These are phyloP conservation scores for Marmota flaviventris DNA, from an alignment of 2,113 vertebrate genomes.

Conservation along the genomic window DNA sequence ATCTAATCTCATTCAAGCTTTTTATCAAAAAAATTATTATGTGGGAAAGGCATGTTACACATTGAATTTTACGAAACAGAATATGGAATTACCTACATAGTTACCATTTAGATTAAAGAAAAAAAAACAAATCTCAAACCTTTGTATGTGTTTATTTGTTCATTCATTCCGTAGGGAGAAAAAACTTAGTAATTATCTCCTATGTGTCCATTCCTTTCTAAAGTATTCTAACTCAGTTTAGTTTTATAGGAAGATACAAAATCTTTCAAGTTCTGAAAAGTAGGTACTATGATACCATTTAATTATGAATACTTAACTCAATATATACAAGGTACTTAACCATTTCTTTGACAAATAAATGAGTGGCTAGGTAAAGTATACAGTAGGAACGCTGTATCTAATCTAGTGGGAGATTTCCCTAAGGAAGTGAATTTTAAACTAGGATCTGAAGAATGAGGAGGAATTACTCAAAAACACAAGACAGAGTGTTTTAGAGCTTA, in stretches of 20 bases:
- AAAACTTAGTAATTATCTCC: neutral
- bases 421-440: slow-evolving; percentile 54
- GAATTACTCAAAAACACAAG: slow-evolving; percentile 28
- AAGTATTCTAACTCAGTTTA: neutral
- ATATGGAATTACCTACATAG: neutral
- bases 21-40: neutral
- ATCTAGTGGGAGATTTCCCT: neutral
- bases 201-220: neutral
- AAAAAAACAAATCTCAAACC: neutral
- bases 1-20: neutral
- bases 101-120: neutral
- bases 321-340: neutral
- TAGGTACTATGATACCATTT: neutral
- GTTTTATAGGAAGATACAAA: slow-evolving; percentile 41
- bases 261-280: slow-evolving; percentile 24
- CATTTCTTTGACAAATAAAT: neutral
- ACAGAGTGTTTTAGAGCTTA: neutral
- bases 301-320: slow-evolving; percentile 37
- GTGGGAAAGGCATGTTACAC: neutral
- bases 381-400: neutral
- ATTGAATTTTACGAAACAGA: slow-evolving; percentile 28
- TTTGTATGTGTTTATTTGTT: slow-evolving; percentile 36
- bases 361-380: neutral
- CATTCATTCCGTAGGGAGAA: neutral
- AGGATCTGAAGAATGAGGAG: slow-evolving; percentile 41